Percentiles rank a stretch among this genome's conserved stretches.
phyloP scores from a whole-genome alignment of 2,797 vertebrate species.

The Melanotaenia boesemani region DNA sequence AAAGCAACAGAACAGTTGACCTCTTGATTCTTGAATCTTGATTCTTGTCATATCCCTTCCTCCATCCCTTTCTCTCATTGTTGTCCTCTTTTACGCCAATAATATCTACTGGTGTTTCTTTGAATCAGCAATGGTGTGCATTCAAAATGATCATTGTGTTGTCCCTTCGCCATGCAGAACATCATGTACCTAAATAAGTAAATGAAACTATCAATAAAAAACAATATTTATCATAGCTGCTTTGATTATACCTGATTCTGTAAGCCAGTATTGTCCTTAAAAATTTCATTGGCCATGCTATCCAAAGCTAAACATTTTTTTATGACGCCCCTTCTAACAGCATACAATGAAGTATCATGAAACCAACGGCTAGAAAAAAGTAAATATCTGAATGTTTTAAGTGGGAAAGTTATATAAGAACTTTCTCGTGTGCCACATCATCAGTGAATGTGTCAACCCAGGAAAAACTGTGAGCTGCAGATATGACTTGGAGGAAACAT shows the following conservation, averaged over 20 bases:
- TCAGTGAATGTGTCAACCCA: constrained; percentile 51
- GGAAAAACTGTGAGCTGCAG: constrained; percentile 76
- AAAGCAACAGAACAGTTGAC: no score
- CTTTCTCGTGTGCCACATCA: constrained; percentile 45
- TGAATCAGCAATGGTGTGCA: no score
- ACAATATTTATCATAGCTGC: not conserved
- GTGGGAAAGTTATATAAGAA: constrained; percentile 26
- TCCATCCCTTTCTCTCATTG: no score
- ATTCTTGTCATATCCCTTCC: no score
- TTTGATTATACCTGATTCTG: no score
- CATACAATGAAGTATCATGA: no score
- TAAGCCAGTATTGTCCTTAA: not conserved
- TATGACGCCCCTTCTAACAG: not conserved
- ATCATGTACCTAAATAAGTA: not conserved
- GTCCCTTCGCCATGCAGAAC: not conserved
- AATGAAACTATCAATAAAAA: not conserved
- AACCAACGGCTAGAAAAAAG: not conserved
- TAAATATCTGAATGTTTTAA: constrained; percentile 28
- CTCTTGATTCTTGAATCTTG: no score
- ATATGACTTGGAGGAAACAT: constrained; percentile 72
- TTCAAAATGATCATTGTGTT: no score
- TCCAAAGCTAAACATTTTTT: not conserved
- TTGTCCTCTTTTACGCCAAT: no score
- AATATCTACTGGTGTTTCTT: no score
- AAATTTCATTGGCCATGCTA: not conserved